Conservation (phyloP, 2,113 vertebrate species). For the Austrofundulus limnaeus region DNA sequence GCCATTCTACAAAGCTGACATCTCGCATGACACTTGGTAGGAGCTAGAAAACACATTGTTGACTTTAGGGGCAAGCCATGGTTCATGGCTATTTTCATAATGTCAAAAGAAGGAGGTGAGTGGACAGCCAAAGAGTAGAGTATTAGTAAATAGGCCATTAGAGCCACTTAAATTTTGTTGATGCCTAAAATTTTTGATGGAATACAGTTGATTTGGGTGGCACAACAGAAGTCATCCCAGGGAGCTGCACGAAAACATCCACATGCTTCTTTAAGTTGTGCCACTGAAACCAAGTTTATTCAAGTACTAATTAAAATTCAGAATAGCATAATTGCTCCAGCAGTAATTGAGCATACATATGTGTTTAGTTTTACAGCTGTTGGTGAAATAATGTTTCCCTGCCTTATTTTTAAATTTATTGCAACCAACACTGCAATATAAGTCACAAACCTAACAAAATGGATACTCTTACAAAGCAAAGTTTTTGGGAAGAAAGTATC, state of each 20-base stretch:
- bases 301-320: constrained; percentile 75
- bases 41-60: constrained; percentile 37
- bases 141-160: constrained; percentile 64
- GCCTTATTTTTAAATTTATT: constrained; percentile 30
- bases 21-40: constrained; percentile 14
- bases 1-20: constrained; percentile 34
- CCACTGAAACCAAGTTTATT: constrained; percentile 69
- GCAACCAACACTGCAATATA: constrained; percentile 23
- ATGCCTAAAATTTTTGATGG: constrained; percentile 60
- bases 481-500: constrained; percentile 27
- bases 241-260: too few relatives aligned
- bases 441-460: constrained; percentile 46
- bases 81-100: not conserved
- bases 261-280: constrained; percentile 50
- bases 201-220: too few relatives aligned
- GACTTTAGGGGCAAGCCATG: not conserved
- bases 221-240: too few relatives aligned
- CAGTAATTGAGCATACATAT: constrained; percentile 51
- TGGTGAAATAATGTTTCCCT: constrained; percentile 41
- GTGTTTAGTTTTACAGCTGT: constrained; percentile 42
- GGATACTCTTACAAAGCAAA: constrained; percentile 54
- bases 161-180: constrained; percentile 65
- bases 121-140: constrained; percentile 38
- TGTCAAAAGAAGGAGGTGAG: constrained; percentile 36
- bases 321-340: constrained; percentile 65